A percentile compares a stretch with the other conserved stretches of the same genome.
phyloP scores from a whole-genome alignment of 2,113 vertebrate genomes.

The Arvicanthis niloticus region DNA sequence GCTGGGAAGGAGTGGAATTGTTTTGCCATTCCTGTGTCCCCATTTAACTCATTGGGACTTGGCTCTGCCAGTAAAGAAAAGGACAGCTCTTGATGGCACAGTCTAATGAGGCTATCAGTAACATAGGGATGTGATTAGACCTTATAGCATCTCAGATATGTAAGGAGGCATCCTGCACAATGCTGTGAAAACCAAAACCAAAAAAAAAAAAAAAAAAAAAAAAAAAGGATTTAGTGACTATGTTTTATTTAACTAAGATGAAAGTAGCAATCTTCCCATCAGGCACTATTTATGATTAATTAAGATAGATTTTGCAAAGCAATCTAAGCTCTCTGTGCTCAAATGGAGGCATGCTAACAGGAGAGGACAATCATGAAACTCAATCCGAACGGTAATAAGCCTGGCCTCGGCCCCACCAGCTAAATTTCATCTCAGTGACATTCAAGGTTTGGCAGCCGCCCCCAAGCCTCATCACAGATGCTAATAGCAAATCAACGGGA shows the following conservation, averaged over 20 bases:
- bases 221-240: conserved; percentile 78
- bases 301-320: conserved; percentile 77
- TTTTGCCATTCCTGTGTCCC: conserved; percentile 82
- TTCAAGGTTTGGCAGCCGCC: conserved; percentile 70
- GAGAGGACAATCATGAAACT: conserved; percentile 53
- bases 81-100: conserved; percentile 77
- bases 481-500: conserved; percentile 57
- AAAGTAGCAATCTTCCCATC: conserved; percentile 82
- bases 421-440: conserved; percentile 69
- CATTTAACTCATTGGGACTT: conserved; percentile 83
- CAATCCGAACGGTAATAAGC: conserved; percentile 33
- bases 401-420: conserved; percentile 69
- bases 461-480: conserved; percentile 67
- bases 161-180: conserved; percentile 79
- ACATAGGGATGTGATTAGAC: conserved; percentile 80
- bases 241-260: conserved; percentile 80
- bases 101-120: conserved; percentile 85
- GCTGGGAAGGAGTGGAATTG: conserved; percentile 79
- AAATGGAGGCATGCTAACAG: conserved; percentile 29
- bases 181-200: conserved; percentile 78
- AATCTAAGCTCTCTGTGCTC: conserved; percentile 69
- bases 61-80: conserved; percentile 73
- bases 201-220: conserved; percentile 78
- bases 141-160: conserved; percentile 72
- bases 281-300: conserved; percentile 84